Conservation (phyloP, 2,888 invertebrate genomes). For the Amphipoea oculea region DNA sequence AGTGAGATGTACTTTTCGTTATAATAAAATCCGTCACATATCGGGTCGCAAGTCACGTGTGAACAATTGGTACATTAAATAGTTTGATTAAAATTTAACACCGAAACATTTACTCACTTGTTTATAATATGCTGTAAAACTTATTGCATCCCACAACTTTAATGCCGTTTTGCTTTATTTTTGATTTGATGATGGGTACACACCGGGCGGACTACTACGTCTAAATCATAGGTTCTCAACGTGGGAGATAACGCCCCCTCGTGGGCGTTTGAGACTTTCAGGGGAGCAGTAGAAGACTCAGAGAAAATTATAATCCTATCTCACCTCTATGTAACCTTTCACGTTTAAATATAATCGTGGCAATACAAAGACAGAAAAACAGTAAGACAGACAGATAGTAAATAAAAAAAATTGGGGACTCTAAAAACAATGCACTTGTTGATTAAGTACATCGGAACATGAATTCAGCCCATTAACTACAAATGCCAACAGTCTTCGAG, state of each 20-base stretch:
- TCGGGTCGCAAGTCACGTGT: background rate
- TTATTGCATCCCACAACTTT: background rate
- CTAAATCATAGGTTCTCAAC: background rate
- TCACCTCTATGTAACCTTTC: too few relatives aligned
- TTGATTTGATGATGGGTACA: background rate
- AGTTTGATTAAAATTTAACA: constrained; percentile 7
- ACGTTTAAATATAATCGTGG: too few relatives aligned
- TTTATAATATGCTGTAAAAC: background rate
- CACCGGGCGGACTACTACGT: background rate
- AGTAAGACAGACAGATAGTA: too few relatives aligned
- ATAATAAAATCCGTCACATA: constrained; percentile 12
- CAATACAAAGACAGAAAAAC: too few relatives aligned
- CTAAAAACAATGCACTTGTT: constrained; percentile 9
- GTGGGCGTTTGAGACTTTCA: background rate
- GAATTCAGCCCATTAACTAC: constrained; percentile 9
- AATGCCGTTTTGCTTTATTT: constrained; percentile 5
- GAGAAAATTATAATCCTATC: background rate
- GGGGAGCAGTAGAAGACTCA: background rate
- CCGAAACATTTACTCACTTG: background rate
- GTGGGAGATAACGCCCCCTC: background rate
- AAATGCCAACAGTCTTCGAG: background rate
- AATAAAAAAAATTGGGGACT: background rate
- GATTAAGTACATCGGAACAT: constrained; percentile 15
- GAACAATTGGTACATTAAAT: constrained; percentile 10
- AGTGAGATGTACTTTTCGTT: constrained; percentile 44